A percentile compares a stretch with the other conserved stretches of the same genome.
phyloP scores from a whole-genome alignment of 2,113 vertebrate genomes.

The Odocoileus hemionus region DNA sequence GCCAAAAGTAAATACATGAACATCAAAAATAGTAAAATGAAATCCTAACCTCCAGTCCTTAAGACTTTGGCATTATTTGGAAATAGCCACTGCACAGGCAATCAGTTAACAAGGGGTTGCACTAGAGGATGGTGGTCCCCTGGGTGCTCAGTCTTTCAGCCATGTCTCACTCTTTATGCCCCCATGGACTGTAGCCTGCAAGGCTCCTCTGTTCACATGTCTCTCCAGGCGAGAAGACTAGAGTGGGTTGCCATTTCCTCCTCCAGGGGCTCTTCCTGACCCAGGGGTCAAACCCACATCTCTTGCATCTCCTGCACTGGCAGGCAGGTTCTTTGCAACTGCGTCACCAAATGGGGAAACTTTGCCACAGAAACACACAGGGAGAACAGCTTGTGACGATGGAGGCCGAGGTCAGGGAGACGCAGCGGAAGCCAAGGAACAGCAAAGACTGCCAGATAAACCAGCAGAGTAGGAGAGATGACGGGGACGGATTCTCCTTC shows the following conservation, averaged over 20 bases:
- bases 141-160: not conserved
- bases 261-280: not conserved
- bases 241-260: not conserved
- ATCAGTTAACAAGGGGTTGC: not conserved
- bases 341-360: not conserved
- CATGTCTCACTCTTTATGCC: not conserved
- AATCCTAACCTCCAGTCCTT: not conserved
- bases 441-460: not conserved
- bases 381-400: accelerated
- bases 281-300: not conserved
- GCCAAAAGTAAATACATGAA: not conserved
- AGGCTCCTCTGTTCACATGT: not conserved
- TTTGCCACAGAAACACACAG: accelerated
- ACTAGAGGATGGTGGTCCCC: accelerated
- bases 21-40: not conserved
- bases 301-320: not conserved
- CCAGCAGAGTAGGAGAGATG: not conserved
- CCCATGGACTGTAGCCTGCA: not conserved
- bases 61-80: not conserved
- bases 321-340: not conserved
- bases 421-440: not conserved
- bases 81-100: not conserved
- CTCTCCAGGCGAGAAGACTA: not conserved
- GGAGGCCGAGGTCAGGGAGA: not conserved
- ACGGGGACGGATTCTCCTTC: accelerated